Conservation (phyloP, 1,140 invertebrate genomes). For the Teleogryllus occipitalis region DNA sequence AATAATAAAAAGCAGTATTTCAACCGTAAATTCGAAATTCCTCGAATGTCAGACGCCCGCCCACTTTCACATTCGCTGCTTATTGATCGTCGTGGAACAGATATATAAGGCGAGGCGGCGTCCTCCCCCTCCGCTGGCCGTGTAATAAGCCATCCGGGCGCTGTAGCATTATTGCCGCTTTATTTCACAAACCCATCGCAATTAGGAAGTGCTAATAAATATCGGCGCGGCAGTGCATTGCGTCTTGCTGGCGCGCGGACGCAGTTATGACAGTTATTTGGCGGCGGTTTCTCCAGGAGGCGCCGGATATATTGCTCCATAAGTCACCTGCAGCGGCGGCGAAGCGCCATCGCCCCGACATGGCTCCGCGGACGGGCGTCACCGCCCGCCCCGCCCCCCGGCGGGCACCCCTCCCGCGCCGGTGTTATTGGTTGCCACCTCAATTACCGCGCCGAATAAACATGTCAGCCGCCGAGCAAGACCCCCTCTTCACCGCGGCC, state of each 20-base stretch:
- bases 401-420: too few relatives aligned
- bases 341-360: background rate
- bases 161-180: background rate
- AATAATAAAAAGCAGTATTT: too few relatives aligned
- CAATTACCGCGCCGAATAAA: background rate
- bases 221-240: background rate
- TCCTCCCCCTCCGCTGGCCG: too few relatives aligned
- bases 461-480: background rate
- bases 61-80: background rate
- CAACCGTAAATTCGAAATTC: background rate
- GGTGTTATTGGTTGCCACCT: background rate
- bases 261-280: background rate
- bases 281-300: background rate
- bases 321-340: background rate
- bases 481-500: background rate
- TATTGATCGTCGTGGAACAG: background rate
- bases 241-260: constrained; percentile 1
- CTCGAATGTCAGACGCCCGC: background rate
- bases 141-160: background rate
- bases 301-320: background rate
- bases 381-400: too few relatives aligned
- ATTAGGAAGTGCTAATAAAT: constrained; percentile 1
- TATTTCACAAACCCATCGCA: constrained; percentile 4
- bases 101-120: background rate
- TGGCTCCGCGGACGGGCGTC: too few relatives aligned